Conservation (phyloP, 1,140 invertebrate genomes). For the Drosophila rhopaloa region DNA sequence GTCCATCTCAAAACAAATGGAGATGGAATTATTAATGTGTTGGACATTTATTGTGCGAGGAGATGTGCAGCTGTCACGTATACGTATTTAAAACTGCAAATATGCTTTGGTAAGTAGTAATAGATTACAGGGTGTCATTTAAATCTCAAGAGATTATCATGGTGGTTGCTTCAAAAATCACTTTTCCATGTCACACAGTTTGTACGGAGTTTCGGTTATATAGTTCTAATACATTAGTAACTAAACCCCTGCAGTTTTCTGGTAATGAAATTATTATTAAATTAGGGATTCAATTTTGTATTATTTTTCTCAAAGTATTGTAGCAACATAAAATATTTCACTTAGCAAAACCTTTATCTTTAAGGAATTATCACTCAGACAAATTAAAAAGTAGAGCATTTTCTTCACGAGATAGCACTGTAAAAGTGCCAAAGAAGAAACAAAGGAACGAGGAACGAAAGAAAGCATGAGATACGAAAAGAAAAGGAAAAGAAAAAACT, state of each 20-base stretch:
- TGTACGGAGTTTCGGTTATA: too few species aligned
- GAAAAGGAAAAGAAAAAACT: conserved; percentile 26
- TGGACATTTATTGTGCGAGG: conserved; percentile 30
- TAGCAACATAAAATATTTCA: too few species aligned
- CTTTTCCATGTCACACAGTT: too few species aligned
- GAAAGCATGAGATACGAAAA: conserved; percentile 8
- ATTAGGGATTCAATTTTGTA: too few species aligned
- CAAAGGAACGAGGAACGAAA: conserved; percentile 8
- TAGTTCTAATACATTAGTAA: too few species aligned
- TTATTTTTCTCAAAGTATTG: too few species aligned
- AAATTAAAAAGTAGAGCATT: neutral
- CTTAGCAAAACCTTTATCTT: neutral
- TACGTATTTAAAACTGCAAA: neutral
- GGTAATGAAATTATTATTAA: too few species aligned
- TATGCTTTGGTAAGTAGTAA: too few species aligned
- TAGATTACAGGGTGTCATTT: too few species aligned
- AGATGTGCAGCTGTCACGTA: conserved; percentile 11
- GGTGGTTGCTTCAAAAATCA: too few species aligned
- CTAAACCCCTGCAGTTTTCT: too few species aligned
- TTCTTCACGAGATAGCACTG: neutral
- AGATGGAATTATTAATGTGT: conserved; percentile 61
- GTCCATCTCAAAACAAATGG: conserved; percentile 57
- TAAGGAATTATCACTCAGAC: neutral
- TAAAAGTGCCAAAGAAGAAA: conserved; percentile 10
- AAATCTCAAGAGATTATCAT: too few species aligned